Evolutionary conservation across 2,888 invertebrate genomes (phyloP).

Genomic region (Chironomus tentans): DNA sequence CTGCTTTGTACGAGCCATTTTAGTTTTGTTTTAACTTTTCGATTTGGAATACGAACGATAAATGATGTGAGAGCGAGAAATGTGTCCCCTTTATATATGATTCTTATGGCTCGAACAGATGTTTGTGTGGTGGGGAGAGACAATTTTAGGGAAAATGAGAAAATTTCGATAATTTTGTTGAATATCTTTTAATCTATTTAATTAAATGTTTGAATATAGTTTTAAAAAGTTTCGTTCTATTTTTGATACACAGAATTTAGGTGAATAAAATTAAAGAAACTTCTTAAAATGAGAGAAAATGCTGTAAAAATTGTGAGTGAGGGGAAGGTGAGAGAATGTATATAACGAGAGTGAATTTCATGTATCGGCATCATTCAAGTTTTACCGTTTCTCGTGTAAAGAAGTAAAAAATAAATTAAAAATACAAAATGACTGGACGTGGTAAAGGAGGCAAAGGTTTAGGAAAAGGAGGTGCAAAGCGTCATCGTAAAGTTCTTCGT

Average conservation of each 20-base stretch:
- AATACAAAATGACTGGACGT: constrained; percentile 60
- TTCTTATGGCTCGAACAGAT: neutral
- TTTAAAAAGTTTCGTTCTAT: neutral
- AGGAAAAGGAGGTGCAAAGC: constrained; percentile 73
- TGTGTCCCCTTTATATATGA: neutral
- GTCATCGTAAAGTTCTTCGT: constrained; percentile 69
- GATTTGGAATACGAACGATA: neutral
- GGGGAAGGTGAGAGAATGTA: neutral
- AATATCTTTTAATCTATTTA: neutral
- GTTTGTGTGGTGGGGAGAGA: neutral
- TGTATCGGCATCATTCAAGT: neutral
- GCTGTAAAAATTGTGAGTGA: neutral
- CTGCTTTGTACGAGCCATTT: constrained; percentile 96
- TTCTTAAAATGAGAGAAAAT: neutral
- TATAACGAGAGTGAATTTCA: neutral
- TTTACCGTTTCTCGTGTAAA: neutral
- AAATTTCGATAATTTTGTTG: neutral
- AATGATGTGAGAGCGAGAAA: neutral
- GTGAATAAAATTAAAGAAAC: neutral
- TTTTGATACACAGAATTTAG: neutral
- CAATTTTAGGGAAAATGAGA: neutral
- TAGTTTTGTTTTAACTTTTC: constrained; percentile 29
- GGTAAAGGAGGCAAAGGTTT: constrained; percentile 72
- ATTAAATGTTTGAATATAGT: neutral
- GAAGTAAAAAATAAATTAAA: neutral